Percentiles rank a stretch among this genome's conserved stretches.
Evolutionary conservation across 1,140 invertebrate genomes (phyloP).

Genomic region (Cydia fagiglandana): DNA sequence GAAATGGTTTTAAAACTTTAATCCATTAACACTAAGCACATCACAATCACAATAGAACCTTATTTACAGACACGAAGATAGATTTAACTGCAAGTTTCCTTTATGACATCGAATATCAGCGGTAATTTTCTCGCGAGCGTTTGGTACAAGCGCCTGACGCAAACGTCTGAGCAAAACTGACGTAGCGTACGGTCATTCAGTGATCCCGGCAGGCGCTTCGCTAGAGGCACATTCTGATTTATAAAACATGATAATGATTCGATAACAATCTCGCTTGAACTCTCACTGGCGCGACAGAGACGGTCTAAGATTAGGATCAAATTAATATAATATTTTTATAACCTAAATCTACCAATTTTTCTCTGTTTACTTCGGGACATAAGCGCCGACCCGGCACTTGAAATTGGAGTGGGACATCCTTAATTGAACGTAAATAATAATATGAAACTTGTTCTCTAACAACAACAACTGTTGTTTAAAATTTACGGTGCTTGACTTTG

Average conservation of each 20-base stretch:
- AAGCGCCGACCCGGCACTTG: neutral
- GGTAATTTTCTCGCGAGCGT: too few species aligned
- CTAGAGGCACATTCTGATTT: neutral
- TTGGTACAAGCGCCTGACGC: slow-evolving; percentile 41
- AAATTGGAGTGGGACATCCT: neutral
- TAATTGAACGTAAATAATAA: slow-evolving; percentile 19
- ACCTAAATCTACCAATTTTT: too few species aligned
- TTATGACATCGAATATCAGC: neutral
- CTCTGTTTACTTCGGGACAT: neutral
- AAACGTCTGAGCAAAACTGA: slow-evolving; percentile 42
- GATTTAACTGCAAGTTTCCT: neutral
- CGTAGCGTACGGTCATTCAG: slow-evolving; percentile 24
- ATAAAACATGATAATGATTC: too few species aligned
- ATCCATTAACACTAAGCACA: neutral
- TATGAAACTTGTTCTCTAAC: neutral
- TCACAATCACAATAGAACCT: neutral
- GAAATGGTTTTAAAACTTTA: too few species aligned
- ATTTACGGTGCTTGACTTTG: too few species aligned
- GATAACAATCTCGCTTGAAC: too few species aligned
- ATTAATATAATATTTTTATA: too few species aligned
- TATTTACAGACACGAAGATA: neutral
- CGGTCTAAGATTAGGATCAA: too few species aligned
- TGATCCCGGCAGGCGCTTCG: slow-evolving; percentile 1
- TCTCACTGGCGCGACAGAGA: too few species aligned
- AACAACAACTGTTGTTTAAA: neutral